Base-by-base conservation (phyloP, 1,140 invertebrate species). In the Cylas formicarius region DNA sequence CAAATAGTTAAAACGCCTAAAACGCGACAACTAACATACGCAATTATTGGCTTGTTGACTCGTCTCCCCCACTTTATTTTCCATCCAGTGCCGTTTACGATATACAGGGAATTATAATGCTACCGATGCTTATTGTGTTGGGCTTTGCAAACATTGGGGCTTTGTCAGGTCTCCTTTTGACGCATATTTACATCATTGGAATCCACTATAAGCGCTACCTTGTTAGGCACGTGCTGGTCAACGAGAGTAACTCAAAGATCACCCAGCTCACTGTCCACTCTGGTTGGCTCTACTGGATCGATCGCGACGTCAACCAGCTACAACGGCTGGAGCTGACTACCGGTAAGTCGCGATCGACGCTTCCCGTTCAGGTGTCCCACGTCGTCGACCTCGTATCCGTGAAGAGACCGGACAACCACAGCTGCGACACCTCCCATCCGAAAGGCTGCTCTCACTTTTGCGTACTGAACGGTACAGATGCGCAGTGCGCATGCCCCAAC, bases 401-500 rank as follows among this genome's bases (percentile, higher is more conserved):
- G 1, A 52, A 50, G 21, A 56, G 55, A 29, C 55, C 54, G 1
- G 51, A 55, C 16, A 62, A 57, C 39, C 57, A 65, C 40, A 48
- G 53, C 17, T 65, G 62, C 33, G 48, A 41, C 11, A 44, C 50
- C 17, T 45, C 28, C 10, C 45, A 48, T 22, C 32, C 36, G 26
- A 45, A 50, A 22, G 48, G 76, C 27, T 80, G 81, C 58, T 79
- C 89, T 49, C 78, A 90, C 71, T 67, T 90, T 55, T 81, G 86
- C 63, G 70, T 80, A 55, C 52, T 55, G 37, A 62, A 73, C 55
- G 65, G 46, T 48, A 60, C 55, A 6, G 48, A 10, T 21, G 53
- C 55, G 10, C 61, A 78, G 56, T 92, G 92, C 63, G 78, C 81
- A 11, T 90, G 87, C 67, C 83, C 90, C 20, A 72, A 80, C 45